Evolutionary conservation across 92 coral and sea anemone species (phyloP).

Genomic region (Montipora capitata): DNA sequence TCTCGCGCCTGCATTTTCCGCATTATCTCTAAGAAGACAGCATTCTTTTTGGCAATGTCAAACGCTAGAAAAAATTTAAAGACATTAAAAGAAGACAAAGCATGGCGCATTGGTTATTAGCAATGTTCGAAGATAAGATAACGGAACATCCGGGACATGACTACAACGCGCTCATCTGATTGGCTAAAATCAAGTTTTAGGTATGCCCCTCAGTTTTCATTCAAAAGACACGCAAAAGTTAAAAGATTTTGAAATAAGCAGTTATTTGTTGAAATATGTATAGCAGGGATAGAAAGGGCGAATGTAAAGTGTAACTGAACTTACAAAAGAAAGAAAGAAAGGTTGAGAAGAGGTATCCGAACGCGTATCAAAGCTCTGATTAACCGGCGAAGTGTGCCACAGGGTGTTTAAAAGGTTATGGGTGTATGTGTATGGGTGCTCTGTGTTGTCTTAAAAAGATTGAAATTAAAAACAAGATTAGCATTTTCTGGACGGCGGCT

Average conservation of each 20-base stretch:
- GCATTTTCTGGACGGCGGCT: constrained; percentile 3
- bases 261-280: too few species aligned
- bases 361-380: too few species aligned
- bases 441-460: background rate
- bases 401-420: background rate
- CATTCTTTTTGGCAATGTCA: background rate
- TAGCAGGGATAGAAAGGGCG: too few species aligned
- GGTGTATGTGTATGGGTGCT: background rate
- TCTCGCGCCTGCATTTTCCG: background rate
- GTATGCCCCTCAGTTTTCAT: too few species aligned
- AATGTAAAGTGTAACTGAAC: too few species aligned
- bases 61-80: background rate
- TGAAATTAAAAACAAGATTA: constrained; percentile 7
- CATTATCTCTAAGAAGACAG: background rate
- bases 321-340: too few species aligned
- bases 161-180: background rate
- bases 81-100: background rate
- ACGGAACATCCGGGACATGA: background rate
- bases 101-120: background rate
- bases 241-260: background rate
- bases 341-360: too few species aligned
- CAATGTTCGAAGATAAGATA: background rate
- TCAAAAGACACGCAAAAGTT: background rate
- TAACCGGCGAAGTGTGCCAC: background rate
- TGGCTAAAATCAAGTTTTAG: background rate